Conservation (phyloP, 2,113 vertebrate genomes). For the Protomyctophum bolini region DNA sequence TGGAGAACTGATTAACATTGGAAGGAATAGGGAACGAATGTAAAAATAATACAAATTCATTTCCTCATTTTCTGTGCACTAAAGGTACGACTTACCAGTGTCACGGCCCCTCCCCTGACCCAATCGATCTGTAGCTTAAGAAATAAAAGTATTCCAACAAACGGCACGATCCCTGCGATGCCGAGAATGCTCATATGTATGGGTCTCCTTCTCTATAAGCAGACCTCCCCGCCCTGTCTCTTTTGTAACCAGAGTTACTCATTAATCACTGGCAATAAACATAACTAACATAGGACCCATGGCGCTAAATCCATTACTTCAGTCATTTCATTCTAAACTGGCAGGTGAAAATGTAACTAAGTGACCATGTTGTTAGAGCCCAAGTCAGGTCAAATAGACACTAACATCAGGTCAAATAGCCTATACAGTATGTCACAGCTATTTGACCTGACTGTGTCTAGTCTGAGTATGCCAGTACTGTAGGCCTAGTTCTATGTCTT, state of each 20-base stretch:
- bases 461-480: not conserved
- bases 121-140: not conserved
- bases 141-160: not conserved
- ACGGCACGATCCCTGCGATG: not conserved
- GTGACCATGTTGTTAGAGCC: not conserved
- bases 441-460: not conserved
- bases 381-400: not conserved
- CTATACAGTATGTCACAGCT: not conserved
- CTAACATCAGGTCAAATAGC: no score
- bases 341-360: not conserved
- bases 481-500: no score
- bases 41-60: not conserved
- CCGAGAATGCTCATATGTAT: no score
- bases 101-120: conserved; percentile 7
- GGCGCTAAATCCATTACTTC: conserved; percentile 40
- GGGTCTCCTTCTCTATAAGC: conserved; percentile 33
- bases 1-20: conserved; percentile 13
- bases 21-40: conserved; percentile 10
- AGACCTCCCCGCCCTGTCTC: conserved; percentile 60
- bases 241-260: conserved; percentile 69
- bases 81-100: conserved; percentile 45
- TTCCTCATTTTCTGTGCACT: not conserved
- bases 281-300: conserved; percentile 35
- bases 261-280: conserved; percentile 73
- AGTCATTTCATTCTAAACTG: not conserved